Percentiles rank a stretch among this genome's conserved stretches.
Conservation (phyloP, 2,113 vertebrate species). For the Atherinomorus stipes region DNA sequence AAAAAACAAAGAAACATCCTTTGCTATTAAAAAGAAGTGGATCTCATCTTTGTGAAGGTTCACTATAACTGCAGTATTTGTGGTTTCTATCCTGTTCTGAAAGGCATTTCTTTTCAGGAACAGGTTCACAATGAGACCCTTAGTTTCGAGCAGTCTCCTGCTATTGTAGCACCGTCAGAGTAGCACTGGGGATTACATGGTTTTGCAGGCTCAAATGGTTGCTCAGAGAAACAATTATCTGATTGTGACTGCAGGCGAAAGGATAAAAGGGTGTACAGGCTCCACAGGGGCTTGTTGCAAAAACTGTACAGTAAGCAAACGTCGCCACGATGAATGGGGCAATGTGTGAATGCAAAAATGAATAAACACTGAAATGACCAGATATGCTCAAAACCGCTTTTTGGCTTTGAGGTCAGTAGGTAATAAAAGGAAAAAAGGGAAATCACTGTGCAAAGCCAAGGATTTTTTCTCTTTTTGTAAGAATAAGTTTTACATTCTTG, state of each 20-base stretch:
- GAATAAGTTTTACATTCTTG: too few species aligned
- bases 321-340: not conserved
- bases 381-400: not conserved
- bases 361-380: conserved; percentile 6
- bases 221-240: conserved; percentile 76
- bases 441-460: not conserved
- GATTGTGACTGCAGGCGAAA: conserved; percentile 61
- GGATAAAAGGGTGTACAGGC: conserved; percentile 56
- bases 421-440: too few species aligned
- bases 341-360: conserved; percentile 4
- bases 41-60: too few species aligned
- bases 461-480: not conserved
- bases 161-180: conserved; percentile 52
- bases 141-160: conserved; percentile 39
- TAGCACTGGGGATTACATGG: conserved; percentile 60
- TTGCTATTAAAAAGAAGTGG: not conserved
- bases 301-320: conserved; percentile 28
- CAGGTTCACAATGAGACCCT: conserved; percentile 43
- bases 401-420: not conserved
- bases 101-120: conserved; percentile 45
- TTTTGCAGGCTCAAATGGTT: conserved; percentile 68
- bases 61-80: conserved; percentile 10
- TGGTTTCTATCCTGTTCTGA: conserved; percentile 27
- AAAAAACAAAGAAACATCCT: conserved; percentile 2
- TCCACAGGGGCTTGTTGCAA: conserved; percentile 41